Evolutionary conservation across 2,888 invertebrate species (phyloP), one percentile per base, ranked within the genome.

Genomic region (Drosophila hamatofila): DNA sequence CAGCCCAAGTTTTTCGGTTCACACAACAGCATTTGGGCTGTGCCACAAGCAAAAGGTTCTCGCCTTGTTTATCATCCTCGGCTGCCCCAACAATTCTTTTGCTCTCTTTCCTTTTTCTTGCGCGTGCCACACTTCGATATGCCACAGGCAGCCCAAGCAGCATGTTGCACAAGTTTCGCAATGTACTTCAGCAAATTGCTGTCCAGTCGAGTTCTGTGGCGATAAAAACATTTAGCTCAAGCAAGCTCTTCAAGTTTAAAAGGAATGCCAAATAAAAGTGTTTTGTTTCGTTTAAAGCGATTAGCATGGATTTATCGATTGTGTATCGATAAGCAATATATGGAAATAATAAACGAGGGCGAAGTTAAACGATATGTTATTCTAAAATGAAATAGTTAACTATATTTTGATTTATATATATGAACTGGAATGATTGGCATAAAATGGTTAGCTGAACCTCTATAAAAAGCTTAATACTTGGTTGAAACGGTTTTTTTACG

Each of bases 1-100:
- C 4, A 2, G 2, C 8, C 60, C 33, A 48, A 39, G 62, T 14
- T 49, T 61, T 41, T 1, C 33, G 37, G 8, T 6, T 23, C 54
- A 5, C 54, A n/a, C 54, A 54, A 83, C 85, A 87, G 69, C 75
- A 70, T 75, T 81, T 78, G 88, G 85, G 88, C 80, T 75, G 88
- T 74, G 64, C 83, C 71, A 25, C 27, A 30, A 46, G 52, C 58
- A 48, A 23, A 23, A 42, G 37, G 35, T 37, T 30, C 48, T 21
- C 46, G 27, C 44, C 42, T 66, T 72, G 78, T 77, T 77, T 69
- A 49, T 49, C 33, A 52, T 42, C 18, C 49, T 49, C 30, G 21
- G 30, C 11, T 27, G 11, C 41, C 42, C 42, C 55, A 61, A 25
- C n/a, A 39, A 33, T 37, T 16, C 35, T 35, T 21, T 49, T 8